phyloP scores from a whole-genome alignment of 2,888 invertebrate species.

The Platycnemis pennipes region DNA sequence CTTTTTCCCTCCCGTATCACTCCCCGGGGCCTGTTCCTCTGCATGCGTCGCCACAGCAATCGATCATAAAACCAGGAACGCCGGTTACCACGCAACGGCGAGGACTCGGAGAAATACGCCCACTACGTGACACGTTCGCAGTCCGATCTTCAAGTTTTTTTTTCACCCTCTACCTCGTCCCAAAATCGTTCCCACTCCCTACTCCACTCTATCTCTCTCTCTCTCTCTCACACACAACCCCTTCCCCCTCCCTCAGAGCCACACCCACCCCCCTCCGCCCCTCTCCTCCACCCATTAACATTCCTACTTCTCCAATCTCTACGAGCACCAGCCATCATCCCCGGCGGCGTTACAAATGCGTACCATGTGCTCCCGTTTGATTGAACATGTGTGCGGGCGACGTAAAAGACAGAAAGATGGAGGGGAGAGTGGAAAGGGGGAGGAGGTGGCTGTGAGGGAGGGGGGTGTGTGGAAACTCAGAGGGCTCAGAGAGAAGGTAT shows the following conservation, averaged over 20 bases:
- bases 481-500: not conserved
- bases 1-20: not conserved
- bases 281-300: not conserved
- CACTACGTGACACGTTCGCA: constrained; percentile 54
- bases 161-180: not conserved
- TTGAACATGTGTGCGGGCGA: constrained; percentile 15
- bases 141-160: constrained; percentile 40
- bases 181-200: not conserved
- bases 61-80: constrained; percentile 24
- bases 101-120: constrained; percentile 51
- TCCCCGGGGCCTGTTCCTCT: not conserved
- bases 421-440: not conserved
- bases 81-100: not conserved
- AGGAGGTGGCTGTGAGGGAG: not conserved
- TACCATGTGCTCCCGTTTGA: not conserved
- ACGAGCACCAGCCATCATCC: constrained; percentile 25
- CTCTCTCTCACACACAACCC: not conserved
- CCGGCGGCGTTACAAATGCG: not conserved
- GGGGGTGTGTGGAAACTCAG: no score
- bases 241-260: not conserved
- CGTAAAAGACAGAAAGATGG: constrained; percentile 35
- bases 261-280: not conserved
- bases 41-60: constrained; percentile 52
- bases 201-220: not conserved
- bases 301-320: constrained; percentile 32